phyloP scores from a whole-genome alignment of 2,113 vertebrate genomes.

The Macquaria australasica region DNA sequence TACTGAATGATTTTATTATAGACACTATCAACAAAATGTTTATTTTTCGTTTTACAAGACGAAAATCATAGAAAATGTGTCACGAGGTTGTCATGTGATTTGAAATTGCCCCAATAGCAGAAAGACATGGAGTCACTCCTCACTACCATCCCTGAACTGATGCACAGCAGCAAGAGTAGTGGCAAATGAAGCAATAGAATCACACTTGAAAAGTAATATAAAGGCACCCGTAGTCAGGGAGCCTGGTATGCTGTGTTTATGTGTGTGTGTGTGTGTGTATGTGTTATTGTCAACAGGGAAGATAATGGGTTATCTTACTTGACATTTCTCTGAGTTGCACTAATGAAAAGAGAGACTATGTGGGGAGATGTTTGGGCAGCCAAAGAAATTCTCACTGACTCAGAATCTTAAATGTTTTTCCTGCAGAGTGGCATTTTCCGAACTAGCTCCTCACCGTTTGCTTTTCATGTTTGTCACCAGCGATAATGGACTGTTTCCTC shows the following conservation, averaged over 20 bases:
- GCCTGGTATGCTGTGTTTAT: not conserved
- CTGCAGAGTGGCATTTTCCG: slow-evolving; percentile 74
- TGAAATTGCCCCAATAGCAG: not conserved
- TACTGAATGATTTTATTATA: not conserved
- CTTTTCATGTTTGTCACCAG: slow-evolving; percentile 72
- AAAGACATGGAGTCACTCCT: slow-evolving; percentile 43
- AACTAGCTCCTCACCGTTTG: slow-evolving; percentile 47
- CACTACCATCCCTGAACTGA: slow-evolving; percentile 42
- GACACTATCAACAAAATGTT: not conserved
- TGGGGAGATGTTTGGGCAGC: slow-evolving; percentile 65
- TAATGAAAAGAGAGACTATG: slow-evolving; percentile 78
- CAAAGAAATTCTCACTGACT: slow-evolving; percentile 60
- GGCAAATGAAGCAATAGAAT: slow-evolving; percentile 62
- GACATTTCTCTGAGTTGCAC: slow-evolving; percentile 79
- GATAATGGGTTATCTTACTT: slow-evolving; percentile 79
- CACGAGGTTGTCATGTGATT: not conserved
- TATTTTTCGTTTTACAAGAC: not conserved
- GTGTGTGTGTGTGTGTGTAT: slow-evolving; percentile 1
- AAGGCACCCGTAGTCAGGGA: slow-evolving; percentile 38
- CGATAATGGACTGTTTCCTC: slow-evolving; percentile 66
- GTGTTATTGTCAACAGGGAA: slow-evolving; percentile 64
- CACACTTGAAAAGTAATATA: slow-evolving; percentile 68
- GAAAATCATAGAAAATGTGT: not conserved
- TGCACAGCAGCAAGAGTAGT: slow-evolving; percentile 40
- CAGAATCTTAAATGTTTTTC: slow-evolving; percentile 66